Evolutionary conservation across 2,113 vertebrate genomes (phyloP).

Genomic region (Acanthisitta chloris): DNA sequence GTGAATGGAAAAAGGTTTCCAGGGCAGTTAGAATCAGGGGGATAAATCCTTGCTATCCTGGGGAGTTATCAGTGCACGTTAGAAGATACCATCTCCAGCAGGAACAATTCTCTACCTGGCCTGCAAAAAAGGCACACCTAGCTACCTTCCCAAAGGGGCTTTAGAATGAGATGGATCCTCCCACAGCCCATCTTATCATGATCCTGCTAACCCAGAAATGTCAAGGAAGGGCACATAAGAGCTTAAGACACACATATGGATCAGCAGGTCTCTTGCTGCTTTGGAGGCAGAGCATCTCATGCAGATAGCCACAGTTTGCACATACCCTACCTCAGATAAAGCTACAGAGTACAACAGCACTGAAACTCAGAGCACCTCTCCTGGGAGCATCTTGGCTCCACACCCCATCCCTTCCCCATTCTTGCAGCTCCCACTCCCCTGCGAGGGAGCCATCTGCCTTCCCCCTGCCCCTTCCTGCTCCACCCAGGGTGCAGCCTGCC

Average conservation of each 20-base stretch:
- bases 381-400: neutral
- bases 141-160: neutral
- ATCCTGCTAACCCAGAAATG: neutral
- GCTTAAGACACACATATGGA: rapidly evolving
- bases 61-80: neutral
- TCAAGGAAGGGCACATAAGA: neutral
- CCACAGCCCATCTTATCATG: neutral
- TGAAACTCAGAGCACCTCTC: neutral
- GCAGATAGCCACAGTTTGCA: neutral
- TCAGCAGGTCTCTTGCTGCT: neutral
- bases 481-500: slow-evolving; percentile 38
- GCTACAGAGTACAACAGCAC: neutral
- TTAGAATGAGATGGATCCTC: neutral
- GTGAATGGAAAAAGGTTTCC: neutral
- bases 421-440: slow-evolving; percentile 18
- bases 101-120: neutral
- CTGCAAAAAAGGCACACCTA: neutral
- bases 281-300: neutral
- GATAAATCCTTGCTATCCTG: neutral
- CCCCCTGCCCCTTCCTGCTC: slow-evolving; percentile 39
- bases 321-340: neutral
- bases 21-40: neutral
- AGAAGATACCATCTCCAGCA: neutral
- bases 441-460: neutral
- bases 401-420: slow-evolving; percentile 35